These are phyloP conservation scores for Morpho deidamia DNA, from an alignment of 2,888 invertebrate genomes.

Conservation along the genomic window DNA sequence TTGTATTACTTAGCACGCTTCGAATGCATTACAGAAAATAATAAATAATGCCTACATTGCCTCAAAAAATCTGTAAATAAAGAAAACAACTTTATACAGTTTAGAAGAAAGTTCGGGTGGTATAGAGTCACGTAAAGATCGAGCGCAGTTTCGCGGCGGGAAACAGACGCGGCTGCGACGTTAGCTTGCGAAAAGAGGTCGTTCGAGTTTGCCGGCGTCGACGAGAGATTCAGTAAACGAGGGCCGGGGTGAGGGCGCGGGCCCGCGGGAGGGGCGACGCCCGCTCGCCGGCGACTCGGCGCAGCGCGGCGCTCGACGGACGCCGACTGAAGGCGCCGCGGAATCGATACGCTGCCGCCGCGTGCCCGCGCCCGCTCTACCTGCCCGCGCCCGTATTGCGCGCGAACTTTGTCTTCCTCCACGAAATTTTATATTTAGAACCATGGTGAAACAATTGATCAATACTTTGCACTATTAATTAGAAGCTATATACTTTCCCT, in stretches of 20 bases:
- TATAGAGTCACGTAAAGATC: constrained; percentile 35
- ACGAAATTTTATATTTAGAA: constrained; percentile 77
- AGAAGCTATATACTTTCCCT: constrained; percentile 55
- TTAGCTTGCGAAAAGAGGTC: constrained; percentile 74
- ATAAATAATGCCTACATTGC: constrained; percentile 7
- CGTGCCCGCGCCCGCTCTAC: constrained; percentile 53
- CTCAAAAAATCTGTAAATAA: neutral
- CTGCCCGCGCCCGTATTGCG: constrained; percentile 71
- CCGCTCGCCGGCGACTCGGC: constrained; percentile 71
- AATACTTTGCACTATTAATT: constrained; percentile 76
- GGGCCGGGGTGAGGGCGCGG: constrained; percentile 26
- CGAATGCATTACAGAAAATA: constrained; percentile 20
- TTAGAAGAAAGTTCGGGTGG: constrained; percentile 14
- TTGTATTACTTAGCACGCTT: constrained; percentile 10
- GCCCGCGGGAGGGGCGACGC: constrained; percentile 41
- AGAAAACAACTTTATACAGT: constrained; percentile 5
- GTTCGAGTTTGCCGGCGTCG: constrained; percentile 73
- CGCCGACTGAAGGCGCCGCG: constrained; percentile 73
- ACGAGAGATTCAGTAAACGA: constrained; percentile 49
- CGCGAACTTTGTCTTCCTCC: constrained; percentile 77
- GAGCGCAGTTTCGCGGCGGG: constrained; percentile 69
- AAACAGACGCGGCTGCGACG: constrained; percentile 68
- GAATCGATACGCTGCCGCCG: constrained; percentile 72
- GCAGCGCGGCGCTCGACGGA: constrained; percentile 76
- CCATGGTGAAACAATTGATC: constrained; percentile 76